These are phyloP conservation scores for Liasis olivaceus DNA, from an alignment of 2,797 vertebrate genomes.

Conservation along the genomic window DNA sequence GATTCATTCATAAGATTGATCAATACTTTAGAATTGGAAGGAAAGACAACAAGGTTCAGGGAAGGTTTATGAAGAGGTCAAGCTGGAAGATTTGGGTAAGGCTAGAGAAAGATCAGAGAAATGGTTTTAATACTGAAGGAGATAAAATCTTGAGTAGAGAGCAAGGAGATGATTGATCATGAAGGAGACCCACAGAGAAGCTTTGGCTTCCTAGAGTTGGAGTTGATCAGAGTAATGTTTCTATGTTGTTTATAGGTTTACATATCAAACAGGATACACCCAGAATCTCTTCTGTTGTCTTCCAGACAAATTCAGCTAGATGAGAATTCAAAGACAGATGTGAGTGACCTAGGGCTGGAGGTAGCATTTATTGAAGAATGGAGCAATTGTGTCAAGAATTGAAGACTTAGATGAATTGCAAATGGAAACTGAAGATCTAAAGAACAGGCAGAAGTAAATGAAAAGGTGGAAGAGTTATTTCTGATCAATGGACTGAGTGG, in stretches of 20 bases:
- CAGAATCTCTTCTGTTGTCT: background rate
- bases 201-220: background rate
- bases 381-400: background rate
- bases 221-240: background rate
- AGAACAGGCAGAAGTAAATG: background rate
- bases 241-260: background rate
- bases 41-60: no score
- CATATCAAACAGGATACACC: background rate
- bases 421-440: background rate
- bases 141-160: no score
- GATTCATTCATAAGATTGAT: no score
- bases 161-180: no score
- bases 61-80: background rate
- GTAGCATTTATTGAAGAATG: background rate
- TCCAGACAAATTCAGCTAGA: background rate
- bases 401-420: background rate
- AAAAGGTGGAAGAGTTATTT: background rate
- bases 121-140: no score
- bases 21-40: no score
- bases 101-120: no score
- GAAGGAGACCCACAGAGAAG: no score
- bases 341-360: background rate
- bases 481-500: background rate
- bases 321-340: background rate
- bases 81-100: background rate